Base-by-base conservation (phyloP, 2,888 invertebrate species). In the Drosophila phalerata region DNA sequence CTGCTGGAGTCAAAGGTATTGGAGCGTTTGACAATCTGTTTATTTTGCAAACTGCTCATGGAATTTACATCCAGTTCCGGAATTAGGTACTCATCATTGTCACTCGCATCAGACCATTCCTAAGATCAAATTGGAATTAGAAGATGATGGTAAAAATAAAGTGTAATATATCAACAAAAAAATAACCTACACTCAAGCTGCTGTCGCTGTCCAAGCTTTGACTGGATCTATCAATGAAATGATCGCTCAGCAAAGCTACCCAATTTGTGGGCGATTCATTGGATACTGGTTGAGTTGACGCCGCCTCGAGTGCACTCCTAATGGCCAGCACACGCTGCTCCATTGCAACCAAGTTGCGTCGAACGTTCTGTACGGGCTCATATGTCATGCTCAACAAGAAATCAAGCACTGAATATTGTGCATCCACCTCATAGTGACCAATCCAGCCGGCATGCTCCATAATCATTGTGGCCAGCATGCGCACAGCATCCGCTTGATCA, bases 391-490 rank as follows among this genome's bases (percentile, higher is more conserved):
- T 84, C 2, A 94, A 73, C 5, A 94, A 72, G 13, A 94, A 90
- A 22, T 93, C 93, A 6, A 94, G 70, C 38, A 94, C 64, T 0
- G 93, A 91, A 93, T 94, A 94, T 69, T 94, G 93, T 1, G 94
- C 80, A 77, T 94, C 94, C 43, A 90, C 80, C 70, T 92, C 90
- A 61, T 90, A 87, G 48, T 91, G 91, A 15, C 87, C 79, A n/a
- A 79, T 60, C 74, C 90, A 91, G 0, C 82, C 65, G 0, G 90
- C 89, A 67, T 91, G 79, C 0, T 82, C 82, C 4, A 92, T 69
- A 15, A 92, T 68, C 25, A 84, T 68, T 17, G 80, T 77, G 32
- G 92, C 90, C 9, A 94, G 79, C 25, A 91, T 90, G 10, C 90
- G 84, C 32, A 94, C 90, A 49, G 92, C 91, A 1, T 91, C 87